A percentile compares a stretch with the other conserved stretches of the same genome.
Evolutionary conservation across 2,797 vertebrate genomes (phyloP).

Genomic region (Bradypodion pumilum): DNA sequence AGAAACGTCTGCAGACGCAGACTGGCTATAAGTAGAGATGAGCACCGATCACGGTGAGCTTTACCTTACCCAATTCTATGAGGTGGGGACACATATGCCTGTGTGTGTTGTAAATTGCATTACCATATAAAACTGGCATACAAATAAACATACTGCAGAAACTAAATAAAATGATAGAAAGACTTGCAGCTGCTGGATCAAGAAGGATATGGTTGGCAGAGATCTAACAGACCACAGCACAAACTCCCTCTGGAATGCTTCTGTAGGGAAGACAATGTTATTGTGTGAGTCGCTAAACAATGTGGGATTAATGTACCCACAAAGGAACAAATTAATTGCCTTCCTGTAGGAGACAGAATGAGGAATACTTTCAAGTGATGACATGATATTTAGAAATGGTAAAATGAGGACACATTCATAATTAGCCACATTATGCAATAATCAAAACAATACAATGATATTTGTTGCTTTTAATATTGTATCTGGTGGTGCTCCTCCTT

Average conservation of each 20-base stretch:
- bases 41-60: neutral
- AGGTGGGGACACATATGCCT: neutral
- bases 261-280: neutral
- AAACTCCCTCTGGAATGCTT: neutral
- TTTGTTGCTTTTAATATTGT: slow-evolving; percentile 57
- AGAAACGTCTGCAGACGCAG: too few relatives aligned
- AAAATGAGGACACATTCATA: slow-evolving; percentile 73
- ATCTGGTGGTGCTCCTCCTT: slow-evolving; percentile 48
- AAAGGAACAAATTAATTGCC: slow-evolving; percentile 26
- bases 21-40: too few relatives aligned
- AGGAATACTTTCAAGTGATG: slow-evolving; percentile 70
- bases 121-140: neutral
- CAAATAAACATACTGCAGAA: neutral
- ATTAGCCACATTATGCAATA: slow-evolving; percentile 69
- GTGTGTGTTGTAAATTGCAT: neutral
- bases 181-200: neutral
- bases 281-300: neutral
- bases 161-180: neutral
- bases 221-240: neutral
- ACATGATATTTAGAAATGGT: slow-evolving; percentile 61
- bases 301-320: slow-evolving; percentile 15
- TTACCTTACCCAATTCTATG: neutral
- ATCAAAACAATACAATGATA: slow-evolving; percentile 58
- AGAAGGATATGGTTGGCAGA: neutral
- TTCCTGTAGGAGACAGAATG: slow-evolving; percentile 53